These are phyloP conservation scores for Hedya salicella DNA, from an alignment of 2,888 invertebrate species.

Conservation along the genomic window DNA sequence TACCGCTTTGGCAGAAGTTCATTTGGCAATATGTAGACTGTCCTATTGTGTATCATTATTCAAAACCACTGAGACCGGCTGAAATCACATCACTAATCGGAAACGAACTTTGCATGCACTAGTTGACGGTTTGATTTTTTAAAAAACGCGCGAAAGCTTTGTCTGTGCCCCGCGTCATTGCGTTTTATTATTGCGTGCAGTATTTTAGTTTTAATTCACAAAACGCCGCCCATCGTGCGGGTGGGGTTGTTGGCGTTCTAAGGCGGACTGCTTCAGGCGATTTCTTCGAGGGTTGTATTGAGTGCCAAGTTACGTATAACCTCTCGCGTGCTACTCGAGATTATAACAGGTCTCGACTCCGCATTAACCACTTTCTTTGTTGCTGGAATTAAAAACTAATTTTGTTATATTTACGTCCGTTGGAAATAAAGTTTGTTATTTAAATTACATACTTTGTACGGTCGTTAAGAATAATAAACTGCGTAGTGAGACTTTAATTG, in stretches of 20 bases:
- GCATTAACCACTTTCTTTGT: conserved; percentile 34
- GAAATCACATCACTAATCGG: conserved; percentile 45
- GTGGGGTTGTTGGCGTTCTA: conserved; percentile 65
- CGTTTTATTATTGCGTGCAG: conserved; percentile 35
- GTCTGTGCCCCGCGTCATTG: conserved; percentile 17
- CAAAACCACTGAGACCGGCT: conserved; percentile 32
- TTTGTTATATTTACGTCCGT: conserved; percentile 27
- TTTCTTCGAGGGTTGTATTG: conserved; percentile 73
- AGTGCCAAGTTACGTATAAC: conserved; percentile 67
- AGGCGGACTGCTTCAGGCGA: conserved; percentile 67
- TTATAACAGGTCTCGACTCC: conserved; percentile 31
- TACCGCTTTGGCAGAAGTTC: conserved; percentile 80
- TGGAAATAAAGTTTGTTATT: conserved; percentile 29
- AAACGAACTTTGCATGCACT: conserved; percentile 37
- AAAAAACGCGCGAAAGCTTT: conserved; percentile 17
- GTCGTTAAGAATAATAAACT: conserved; percentile 21
- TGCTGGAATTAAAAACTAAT: conserved; percentile 38
- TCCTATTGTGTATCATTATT: conserved; percentile 78
- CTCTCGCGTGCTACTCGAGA: conserved; percentile 38
- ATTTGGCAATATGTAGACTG: conserved; percentile 80
- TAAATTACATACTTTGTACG: conserved; percentile 23
- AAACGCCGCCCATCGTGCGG: conserved; percentile 57
- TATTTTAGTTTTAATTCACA: conserved; percentile 29
- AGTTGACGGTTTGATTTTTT: conserved; percentile 37
- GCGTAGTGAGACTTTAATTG: conserved; percentile 11